Conservation (phyloP, 2,113 vertebrate genomes). For the Mastomys natalensis region DNA sequence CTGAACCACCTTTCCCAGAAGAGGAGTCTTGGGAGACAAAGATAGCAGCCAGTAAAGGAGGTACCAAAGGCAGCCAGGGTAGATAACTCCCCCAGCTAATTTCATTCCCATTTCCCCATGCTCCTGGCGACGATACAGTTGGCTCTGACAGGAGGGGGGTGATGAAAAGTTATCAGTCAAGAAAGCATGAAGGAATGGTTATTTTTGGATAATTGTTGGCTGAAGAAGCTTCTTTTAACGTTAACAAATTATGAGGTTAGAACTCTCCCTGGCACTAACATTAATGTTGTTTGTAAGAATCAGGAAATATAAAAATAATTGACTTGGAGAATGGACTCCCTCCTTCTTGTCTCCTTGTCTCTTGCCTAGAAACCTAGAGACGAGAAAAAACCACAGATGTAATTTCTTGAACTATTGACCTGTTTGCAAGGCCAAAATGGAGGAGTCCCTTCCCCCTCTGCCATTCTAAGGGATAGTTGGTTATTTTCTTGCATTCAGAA, state of each 20-base stretch:
- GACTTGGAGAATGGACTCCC: background rate
- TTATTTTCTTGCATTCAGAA: background rate
- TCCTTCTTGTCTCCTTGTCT: background rate
- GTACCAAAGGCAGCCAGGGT: background rate
- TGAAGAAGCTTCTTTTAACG: background rate
- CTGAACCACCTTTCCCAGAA: background rate
- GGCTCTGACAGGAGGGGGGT: background rate
- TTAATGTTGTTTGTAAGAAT: constrained; percentile 31
- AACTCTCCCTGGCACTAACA: background rate
- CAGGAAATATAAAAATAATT: background rate
- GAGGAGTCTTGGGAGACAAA: constrained; percentile 34
- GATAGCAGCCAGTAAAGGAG: constrained; percentile 62
- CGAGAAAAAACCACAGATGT: background rate
- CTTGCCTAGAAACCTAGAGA: background rate
- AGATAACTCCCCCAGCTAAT: constrained; percentile 2
- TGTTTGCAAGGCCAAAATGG: background rate
- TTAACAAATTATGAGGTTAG: background rate
- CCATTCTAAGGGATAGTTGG: background rate
- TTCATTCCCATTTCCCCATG: constrained; percentile 1
- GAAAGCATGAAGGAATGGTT: constrained; percentile 16
- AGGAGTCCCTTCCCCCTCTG: background rate
- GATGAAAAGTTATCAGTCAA: constrained; percentile 19
- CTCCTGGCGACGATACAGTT: background rate
- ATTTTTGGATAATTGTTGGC: background rate
- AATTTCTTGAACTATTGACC: constrained; percentile 42